These are phyloP conservation scores for Dreissena rostriformis DNA, from an alignment of 1,140 invertebrate species.

Conservation along the genomic window DNA sequence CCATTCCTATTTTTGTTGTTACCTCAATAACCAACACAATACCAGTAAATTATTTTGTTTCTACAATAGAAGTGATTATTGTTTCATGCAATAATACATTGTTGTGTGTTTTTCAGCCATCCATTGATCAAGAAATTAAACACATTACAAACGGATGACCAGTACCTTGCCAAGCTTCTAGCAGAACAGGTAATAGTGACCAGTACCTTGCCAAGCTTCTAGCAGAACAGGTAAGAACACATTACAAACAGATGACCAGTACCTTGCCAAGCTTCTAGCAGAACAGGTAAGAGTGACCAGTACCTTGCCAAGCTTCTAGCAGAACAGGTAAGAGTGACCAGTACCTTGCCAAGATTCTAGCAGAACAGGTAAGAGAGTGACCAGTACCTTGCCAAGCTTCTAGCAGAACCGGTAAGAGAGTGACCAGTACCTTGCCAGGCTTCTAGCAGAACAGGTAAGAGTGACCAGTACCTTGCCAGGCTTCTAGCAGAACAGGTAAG, in stretches of 20 bases:
- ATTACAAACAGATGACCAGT: no score
- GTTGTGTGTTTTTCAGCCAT: constrained; percentile 85
- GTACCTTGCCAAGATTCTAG: constrained; percentile 83
- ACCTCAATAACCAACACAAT: no score
- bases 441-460: no score
- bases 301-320: constrained; percentile 83
- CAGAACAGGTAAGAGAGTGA: constrained; percentile 34
- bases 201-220: constrained; percentile 84
- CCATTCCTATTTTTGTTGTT: no score
- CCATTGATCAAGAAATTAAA: constrained; percentile 94
- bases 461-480: no score
- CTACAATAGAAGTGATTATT: no score
- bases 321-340: constrained; percentile 84
- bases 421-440: background rate
- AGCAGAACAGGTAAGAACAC: constrained; percentile 42
- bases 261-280: constrained; percentile 87
- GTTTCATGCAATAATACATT: no score
- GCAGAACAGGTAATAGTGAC: constrained; percentile 91
- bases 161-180: constrained; percentile 91
- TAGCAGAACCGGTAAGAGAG: constrained; percentile 40
- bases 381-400: constrained; percentile 27
- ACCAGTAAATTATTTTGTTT: no score
- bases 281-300: constrained; percentile 91
- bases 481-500: no score
- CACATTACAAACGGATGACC: constrained; percentile 88